A percentile compares a stretch with the other conserved stretches of the same genome.
These are phyloP conservation scores for Odontamblyopus rebecca DNA, from an alignment of 2,797 vertebrate genomes.

Conservation along the genomic window DNA sequence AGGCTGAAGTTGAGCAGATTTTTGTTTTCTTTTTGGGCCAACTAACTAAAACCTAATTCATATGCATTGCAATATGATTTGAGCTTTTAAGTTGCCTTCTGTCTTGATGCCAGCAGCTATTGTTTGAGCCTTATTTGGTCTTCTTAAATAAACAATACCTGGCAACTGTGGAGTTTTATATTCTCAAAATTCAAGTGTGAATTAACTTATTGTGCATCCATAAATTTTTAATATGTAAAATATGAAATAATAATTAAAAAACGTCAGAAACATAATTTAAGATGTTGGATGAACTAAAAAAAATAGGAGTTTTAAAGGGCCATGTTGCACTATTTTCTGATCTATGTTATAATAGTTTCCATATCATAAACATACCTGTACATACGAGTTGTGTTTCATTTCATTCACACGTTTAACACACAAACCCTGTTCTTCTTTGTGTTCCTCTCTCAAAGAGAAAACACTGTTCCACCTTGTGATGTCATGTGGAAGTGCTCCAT, in stretches of 20 bases:
- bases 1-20: neutral
- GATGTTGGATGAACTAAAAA: too few species aligned
- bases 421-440: too few species aligned
- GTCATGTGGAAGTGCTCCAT: too few species aligned
- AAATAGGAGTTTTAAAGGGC: neutral
- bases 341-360: too few species aligned
- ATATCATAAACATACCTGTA: too few species aligned
- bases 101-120: too few species aligned
- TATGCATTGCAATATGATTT: neutral
- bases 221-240: neutral
- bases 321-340: too few species aligned
- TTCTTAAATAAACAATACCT: too few species aligned
- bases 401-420: too few species aligned
- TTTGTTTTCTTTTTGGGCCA: neutral
- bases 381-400: too few species aligned
- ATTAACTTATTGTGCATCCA: neutral
- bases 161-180: neutral
- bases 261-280: neutral
- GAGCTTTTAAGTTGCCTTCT: neutral
- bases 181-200: neutral
- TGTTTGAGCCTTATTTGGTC: neutral
- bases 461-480: too few species aligned
- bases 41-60: neutral
- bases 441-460: too few species aligned
- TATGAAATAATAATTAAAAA: neutral